phyloP scores from a whole-genome alignment of 2,888 invertebrate genomes.

The Blastobasis lacticolella region DNA sequence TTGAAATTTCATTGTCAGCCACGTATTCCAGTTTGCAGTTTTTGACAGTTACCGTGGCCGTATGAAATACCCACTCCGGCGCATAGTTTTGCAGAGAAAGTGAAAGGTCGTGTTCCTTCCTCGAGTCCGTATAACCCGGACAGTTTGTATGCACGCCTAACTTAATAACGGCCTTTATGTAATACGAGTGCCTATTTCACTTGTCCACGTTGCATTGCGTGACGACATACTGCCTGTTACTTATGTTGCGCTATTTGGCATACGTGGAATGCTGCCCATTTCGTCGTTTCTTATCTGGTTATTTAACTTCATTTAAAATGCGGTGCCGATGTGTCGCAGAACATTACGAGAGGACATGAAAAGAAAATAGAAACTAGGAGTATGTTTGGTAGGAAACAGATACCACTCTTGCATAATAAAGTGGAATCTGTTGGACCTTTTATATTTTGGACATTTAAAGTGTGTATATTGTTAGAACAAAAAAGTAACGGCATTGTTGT shows the following conservation, averaged over 20 bases:
- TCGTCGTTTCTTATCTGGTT: constrained; percentile 10
- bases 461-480: no score
- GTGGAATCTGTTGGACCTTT: no score
- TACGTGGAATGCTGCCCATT: constrained; percentile 24
- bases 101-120: constrained; percentile 51
- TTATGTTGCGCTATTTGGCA: constrained; percentile 23
- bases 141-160: constrained; percentile 18
- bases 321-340: no score
- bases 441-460: no score
- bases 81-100: constrained; percentile 49
- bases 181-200: constrained; percentile 18
- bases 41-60: not conserved
- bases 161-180: constrained; percentile 10
- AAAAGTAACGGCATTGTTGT: no score
- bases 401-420: no score
- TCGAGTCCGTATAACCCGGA: constrained; percentile 28
- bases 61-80: constrained; percentile 19
- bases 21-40: no score
- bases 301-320: no score
- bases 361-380: no score
- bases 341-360: no score
- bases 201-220: constrained; percentile 26
- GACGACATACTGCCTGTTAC: constrained; percentile 26
- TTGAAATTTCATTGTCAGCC: no score
- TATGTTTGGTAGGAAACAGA: no score